phyloP scores from a whole-genome alignment of 1,140 invertebrate species.

The Cheumatopsyche charites region DNA sequence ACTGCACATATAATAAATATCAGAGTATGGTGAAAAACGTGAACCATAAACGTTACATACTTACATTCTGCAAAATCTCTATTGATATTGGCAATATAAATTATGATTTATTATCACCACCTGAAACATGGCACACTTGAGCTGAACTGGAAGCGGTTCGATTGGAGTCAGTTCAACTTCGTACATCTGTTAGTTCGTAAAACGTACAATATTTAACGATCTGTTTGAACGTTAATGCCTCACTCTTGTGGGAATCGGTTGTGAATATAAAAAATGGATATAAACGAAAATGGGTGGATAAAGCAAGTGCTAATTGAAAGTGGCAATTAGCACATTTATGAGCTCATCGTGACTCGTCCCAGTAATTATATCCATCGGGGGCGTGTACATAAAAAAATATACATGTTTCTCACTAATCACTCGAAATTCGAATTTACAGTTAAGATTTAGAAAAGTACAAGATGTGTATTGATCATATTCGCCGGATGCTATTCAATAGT shows the following conservation, averaged over 20 bases:
- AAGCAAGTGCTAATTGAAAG: not conserved
- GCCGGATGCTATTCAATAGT: slow-evolving; percentile 43
- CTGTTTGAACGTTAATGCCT: not conserved
- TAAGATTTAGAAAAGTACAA: no score
- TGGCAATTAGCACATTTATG: slow-evolving; percentile 11
- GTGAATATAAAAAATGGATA: no score
- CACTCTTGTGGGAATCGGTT: not conserved
- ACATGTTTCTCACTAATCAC: no score
- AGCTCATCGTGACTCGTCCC: slow-evolving; percentile 1
- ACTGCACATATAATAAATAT: slow-evolving; percentile 39
- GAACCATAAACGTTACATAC: slow-evolving; percentile 41
- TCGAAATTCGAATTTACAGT: no score
- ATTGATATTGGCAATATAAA: not conserved
- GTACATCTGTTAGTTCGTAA: slow-evolving; percentile 42
- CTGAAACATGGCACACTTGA: not conserved
- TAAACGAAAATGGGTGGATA: no score
- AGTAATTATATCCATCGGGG: slow-evolving; percentile 10
- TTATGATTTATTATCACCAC: not conserved
- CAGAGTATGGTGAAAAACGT: slow-evolving; percentile 41
- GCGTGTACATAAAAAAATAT: slow-evolving; percentile 4
- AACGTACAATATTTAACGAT: slow-evolving; percentile 18
- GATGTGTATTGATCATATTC: not conserved
- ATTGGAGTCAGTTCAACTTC: slow-evolving; percentile 35
- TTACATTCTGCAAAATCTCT: slow-evolving; percentile 42
- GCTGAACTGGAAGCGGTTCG: slow-evolving; percentile 46